These are phyloP conservation scores for Caradrina clavipalpis DNA, from an alignment of 2,888 invertebrate species.

Conservation along the genomic window DNA sequence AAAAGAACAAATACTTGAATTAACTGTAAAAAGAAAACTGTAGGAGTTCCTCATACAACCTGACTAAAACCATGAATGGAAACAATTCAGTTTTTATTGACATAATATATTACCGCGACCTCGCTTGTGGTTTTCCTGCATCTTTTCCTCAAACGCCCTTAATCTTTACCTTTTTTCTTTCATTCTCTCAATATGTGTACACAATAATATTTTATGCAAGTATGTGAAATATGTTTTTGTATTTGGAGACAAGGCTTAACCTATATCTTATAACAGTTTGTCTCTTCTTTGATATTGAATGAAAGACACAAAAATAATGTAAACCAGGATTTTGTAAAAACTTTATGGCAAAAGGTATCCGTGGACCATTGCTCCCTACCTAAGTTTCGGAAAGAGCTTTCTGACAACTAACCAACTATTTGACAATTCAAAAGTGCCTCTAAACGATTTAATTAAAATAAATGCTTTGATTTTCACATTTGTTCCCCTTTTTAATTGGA, in stretches of 20 bases:
- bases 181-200: conserved; percentile 7
- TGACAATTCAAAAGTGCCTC: no score
- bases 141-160: conserved; percentile 37
- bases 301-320: neutral
- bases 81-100: conserved; percentile 37
- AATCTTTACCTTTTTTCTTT: conserved; percentile 33
- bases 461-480: no score
- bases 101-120: conserved; percentile 22
- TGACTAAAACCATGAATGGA: conserved; percentile 17
- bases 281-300: neutral
- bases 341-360: no score
- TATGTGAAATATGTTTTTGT: neutral
- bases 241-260: neutral
- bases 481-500: no score
- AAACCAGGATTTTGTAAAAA: no score
- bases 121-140: conserved; percentile 38
- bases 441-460: no score
- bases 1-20: neutral
- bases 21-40: no score
- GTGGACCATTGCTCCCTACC: no score
- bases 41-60: neutral
- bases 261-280: neutral
- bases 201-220: neutral
- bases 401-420: no score
- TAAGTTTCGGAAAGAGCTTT: no score